Evolutionary conservation across 2,797 vertebrate genomes (phyloP).

Genomic region (Momotus momota): DNA sequence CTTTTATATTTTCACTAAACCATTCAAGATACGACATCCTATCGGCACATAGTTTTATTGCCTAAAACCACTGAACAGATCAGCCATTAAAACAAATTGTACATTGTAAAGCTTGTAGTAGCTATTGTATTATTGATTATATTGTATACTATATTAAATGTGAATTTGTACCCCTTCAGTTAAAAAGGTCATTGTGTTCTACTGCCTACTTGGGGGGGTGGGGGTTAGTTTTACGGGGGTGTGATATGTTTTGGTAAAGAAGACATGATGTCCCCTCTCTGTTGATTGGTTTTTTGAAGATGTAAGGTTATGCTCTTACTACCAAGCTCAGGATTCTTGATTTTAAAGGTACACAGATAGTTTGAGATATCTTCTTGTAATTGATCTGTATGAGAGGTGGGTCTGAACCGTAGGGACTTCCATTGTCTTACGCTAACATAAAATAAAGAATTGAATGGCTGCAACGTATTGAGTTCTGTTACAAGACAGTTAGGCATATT

Average conservation of each 20-base stretch:
- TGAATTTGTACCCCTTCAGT: constrained; percentile 89
- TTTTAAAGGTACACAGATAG: constrained; percentile 86
- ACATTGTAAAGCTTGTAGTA: constrained; percentile 94
- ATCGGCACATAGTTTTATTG: constrained; percentile 91
- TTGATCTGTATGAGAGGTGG: constrained; percentile 81
- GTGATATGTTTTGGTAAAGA: constrained; percentile 77
- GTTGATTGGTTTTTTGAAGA: constrained; percentile 85
- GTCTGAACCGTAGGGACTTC: constrained; percentile 76
- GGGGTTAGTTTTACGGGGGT: constrained; percentile 60
- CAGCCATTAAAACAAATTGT: constrained; percentile 94
- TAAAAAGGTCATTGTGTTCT: constrained; percentile 86
- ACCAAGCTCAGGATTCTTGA: constrained; percentile 88
- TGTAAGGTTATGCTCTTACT: constrained; percentile 85
- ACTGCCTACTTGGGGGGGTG: constrained; percentile 78
- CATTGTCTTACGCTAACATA: constrained; percentile 74
- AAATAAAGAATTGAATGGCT: constrained; percentile 72
- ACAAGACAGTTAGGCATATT: constrained; percentile 81
- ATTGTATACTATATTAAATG: constrained; percentile 89
- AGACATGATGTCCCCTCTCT: constrained; percentile 77
- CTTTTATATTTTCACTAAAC: constrained; percentile 87
- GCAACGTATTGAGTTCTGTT: constrained; percentile 74
- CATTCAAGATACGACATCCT: constrained; percentile 90
- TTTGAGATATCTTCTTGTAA: constrained; percentile 78
- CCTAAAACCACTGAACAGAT: constrained; percentile 97
- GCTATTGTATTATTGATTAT: constrained; percentile 85